A percentile compares a stretch with the other conserved stretches of the same genome.
phyloP scores from a whole-genome alignment of 2,888 invertebrate species.

The Autographa gamma region DNA sequence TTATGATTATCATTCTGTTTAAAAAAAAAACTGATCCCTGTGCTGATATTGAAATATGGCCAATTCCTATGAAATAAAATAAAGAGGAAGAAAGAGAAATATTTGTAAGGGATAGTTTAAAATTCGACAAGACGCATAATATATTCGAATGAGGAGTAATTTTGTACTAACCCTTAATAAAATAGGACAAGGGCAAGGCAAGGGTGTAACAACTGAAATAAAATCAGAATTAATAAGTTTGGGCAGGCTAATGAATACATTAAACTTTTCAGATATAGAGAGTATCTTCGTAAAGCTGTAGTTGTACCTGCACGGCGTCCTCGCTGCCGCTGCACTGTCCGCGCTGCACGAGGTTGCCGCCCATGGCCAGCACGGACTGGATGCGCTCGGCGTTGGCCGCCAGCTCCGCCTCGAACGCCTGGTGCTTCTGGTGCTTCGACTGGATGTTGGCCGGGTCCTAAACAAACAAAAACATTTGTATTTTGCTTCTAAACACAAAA shows the following conservation, averaged over 20 bases:
- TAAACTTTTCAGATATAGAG: too few species aligned
- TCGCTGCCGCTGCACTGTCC: constrained; percentile 99
- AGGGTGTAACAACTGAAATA: too few species aligned
- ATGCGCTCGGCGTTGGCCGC: constrained; percentile 99
- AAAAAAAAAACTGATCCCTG: background rate
- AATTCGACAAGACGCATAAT: too few species aligned
- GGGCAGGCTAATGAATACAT: too few species aligned
- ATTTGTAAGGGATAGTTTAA: too few species aligned
- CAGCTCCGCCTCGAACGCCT: constrained; percentile 99
- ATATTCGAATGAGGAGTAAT: too few species aligned
- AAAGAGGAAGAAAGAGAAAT: too few species aligned
- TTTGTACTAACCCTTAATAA: background rate
- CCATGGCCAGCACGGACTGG: constrained; percentile 98
- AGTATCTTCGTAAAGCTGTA: background rate
- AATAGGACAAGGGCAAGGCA: background rate
- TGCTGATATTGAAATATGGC: background rate
- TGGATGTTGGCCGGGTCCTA: constrained; percentile 98
- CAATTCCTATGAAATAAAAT: too few species aligned
- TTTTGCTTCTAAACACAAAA: too few species aligned
- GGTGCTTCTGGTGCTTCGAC: constrained; percentile 99
- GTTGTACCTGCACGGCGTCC: constrained; percentile 95
- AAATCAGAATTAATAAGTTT: too few species aligned
- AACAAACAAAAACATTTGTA: background rate
- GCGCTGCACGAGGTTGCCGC: constrained; percentile 97
- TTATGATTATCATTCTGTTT: background rate